phyloP scores from a whole-genome alignment of 2,797 vertebrate species.

The Pseudotriccus pelzelni region DNA sequence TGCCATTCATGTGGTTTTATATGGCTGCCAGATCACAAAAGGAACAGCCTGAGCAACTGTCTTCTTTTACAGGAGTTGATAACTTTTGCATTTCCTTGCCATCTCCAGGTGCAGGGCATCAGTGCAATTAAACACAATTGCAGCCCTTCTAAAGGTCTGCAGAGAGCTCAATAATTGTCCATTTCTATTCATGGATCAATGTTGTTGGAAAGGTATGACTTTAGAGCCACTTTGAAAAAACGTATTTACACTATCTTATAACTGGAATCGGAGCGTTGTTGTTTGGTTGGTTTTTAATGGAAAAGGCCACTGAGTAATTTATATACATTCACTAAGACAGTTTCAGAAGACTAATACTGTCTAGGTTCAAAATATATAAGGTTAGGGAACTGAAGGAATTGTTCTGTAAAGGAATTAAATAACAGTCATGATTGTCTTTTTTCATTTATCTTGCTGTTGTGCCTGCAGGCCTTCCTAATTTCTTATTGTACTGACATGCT shows the following conservation, averaged over 20 bases:
- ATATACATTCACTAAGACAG: neutral
- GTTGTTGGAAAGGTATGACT: neutral
- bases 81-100: neutral
- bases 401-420: constrained; percentile 3
- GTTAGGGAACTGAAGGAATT: neutral
- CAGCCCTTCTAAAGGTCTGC: neutral
- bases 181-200: neutral
- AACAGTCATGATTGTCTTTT: neutral
- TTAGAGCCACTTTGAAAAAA: neutral
- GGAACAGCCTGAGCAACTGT: neutral
- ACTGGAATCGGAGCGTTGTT: neutral
- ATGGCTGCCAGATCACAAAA: neutral
- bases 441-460: neutral
- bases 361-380: neutral
- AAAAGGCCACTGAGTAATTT: neutral
- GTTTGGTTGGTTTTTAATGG: neutral
- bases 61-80: neutral
- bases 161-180: neutral
- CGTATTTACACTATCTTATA: neutral
- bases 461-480: neutral
- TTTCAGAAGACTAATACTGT: neutral
- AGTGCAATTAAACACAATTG: neutral
- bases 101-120: neutral
- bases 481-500: neutral
- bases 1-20: neutral